Percentiles rank a stretch among this genome's conserved stretches.
These are phyloP conservation scores for Scartelaos histophorus DNA, from an alignment of 2,113 vertebrate genomes.

Conservation along the genomic window DNA sequence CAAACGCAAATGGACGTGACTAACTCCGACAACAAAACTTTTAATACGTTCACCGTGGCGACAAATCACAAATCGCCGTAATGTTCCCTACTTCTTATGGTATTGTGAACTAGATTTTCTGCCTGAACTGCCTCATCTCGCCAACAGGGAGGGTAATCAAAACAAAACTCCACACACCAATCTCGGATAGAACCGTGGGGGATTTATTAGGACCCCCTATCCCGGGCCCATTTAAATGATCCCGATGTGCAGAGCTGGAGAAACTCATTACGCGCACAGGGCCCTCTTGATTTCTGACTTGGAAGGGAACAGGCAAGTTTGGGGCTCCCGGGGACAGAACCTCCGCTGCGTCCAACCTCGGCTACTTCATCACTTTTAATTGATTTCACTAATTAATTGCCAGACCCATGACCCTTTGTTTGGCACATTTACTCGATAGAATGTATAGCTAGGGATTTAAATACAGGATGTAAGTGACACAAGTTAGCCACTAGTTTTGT, in stretches of 20 bases:
- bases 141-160: slow-evolving; percentile 81
- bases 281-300: slow-evolving; percentile 57
- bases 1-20: slow-evolving; percentile 56
- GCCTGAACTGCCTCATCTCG: slow-evolving; percentile 76
- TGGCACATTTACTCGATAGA: slow-evolving; percentile 31
- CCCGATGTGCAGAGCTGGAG: slow-evolving; percentile 66
- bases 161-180: slow-evolving; percentile 75
- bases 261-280: slow-evolving; percentile 80
- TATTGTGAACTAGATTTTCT: slow-evolving; percentile 78
- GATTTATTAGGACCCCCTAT: slow-evolving; percentile 80
- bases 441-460: not conserved
- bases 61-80: slow-evolving; percentile 62
- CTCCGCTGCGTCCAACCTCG: slow-evolving; percentile 43
- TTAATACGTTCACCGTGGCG: slow-evolving; percentile 74
- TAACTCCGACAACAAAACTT: slow-evolving; percentile 71
- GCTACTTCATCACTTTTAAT: slow-evolving; percentile 57
- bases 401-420: slow-evolving; percentile 45
- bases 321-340: slow-evolving; percentile 44
- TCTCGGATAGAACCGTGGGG: slow-evolving; percentile 74
- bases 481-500: not conserved
- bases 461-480: not conserved
- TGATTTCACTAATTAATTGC: slow-evolving; percentile 65
- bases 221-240: slow-evolving; percentile 75
- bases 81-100: slow-evolving; percentile 70
- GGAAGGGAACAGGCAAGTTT: slow-evolving; percentile 45